Conservation (phyloP, 2,888 invertebrate species). For the Actias luna region DNA sequence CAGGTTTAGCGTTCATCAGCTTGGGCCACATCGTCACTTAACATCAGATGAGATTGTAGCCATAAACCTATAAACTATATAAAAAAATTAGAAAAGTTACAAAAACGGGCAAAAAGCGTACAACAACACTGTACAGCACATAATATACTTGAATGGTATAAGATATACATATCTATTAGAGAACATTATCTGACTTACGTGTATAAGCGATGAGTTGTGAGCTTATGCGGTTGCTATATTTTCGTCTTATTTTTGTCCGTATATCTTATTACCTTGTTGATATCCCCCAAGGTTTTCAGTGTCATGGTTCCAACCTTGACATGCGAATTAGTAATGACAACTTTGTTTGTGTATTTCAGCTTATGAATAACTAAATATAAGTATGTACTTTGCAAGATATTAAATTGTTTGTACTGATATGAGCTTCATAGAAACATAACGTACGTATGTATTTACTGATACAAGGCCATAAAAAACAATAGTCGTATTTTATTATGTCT, state of each 20-base stretch:
- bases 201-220: slow-evolving; percentile 55
- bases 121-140: no score
- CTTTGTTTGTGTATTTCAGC: not conserved
- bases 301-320: slow-evolving; percentile 26
- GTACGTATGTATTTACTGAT: not conserved
- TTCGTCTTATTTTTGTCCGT: slow-evolving; percentile 56
- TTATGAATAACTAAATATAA: not conserved
- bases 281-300: slow-evolving; percentile 44
- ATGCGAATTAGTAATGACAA: slow-evolving; percentile 19
- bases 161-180: slow-evolving; percentile 20
- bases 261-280: slow-evolving; percentile 62
- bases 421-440: not conserved
- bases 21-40: no score
- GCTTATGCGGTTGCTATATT: slow-evolving; percentile 59
- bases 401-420: not conserved
- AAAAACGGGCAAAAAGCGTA: no score
- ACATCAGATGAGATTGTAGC: no score
- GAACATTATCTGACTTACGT: slow-evolving; percentile 59
- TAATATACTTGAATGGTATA: not conserved
- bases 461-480: no score
- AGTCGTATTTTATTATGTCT: no score
- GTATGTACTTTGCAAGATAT: not conserved
- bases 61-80: no score
- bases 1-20: no score
- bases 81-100: no score